Evolutionary conservation across 2,888 invertebrate genomes (phyloP).

Genomic region (Sphinx pinastri): DNA sequence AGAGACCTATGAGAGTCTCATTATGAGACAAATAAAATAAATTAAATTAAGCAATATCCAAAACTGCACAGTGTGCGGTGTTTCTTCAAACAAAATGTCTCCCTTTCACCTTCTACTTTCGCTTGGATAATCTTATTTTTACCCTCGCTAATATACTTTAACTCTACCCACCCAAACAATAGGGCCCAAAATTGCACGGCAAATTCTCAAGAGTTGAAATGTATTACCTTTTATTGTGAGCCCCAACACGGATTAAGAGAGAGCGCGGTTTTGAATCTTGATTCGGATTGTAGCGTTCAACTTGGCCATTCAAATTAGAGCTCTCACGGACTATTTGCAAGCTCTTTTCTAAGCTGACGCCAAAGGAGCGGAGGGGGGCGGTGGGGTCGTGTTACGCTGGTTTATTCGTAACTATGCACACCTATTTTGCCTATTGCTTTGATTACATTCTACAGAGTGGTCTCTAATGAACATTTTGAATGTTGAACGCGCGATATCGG

Average conservation of each 20-base stretch:
- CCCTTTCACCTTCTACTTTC: slow-evolving; percentile 84
- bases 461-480: slow-evolving; percentile 79
- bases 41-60: slow-evolving; percentile 35
- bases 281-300: slow-evolving; percentile 78
- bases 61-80: slow-evolving; percentile 45
- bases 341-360: slow-evolving; percentile 55
- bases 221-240: slow-evolving; percentile 85
- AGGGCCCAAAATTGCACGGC: slow-evolving; percentile 59
- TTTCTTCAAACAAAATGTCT: slow-evolving; percentile 76
- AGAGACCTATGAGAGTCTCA: too few species aligned
- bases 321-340: slow-evolving; percentile 66
- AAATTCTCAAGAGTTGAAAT: slow-evolving; percentile 71
- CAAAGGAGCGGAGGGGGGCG: slow-evolving; percentile 40
- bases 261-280: slow-evolving; percentile 84
- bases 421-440: slow-evolving; percentile 79
- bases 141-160: slow-evolving; percentile 55
- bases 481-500: slow-evolving; percentile 63
- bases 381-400: slow-evolving; percentile 55
- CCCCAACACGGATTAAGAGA: slow-evolving; percentile 84
- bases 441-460: slow-evolving; percentile 76
- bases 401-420: slow-evolving; percentile 72
- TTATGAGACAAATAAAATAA: too few species aligned
- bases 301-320: slow-evolving; percentile 71
- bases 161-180: slow-evolving; percentile 51
- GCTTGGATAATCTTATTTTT: slow-evolving; percentile 83